Base-by-base conservation (phyloP, 2,888 invertebrate species). In the Baronia brevicornis region DNA sequence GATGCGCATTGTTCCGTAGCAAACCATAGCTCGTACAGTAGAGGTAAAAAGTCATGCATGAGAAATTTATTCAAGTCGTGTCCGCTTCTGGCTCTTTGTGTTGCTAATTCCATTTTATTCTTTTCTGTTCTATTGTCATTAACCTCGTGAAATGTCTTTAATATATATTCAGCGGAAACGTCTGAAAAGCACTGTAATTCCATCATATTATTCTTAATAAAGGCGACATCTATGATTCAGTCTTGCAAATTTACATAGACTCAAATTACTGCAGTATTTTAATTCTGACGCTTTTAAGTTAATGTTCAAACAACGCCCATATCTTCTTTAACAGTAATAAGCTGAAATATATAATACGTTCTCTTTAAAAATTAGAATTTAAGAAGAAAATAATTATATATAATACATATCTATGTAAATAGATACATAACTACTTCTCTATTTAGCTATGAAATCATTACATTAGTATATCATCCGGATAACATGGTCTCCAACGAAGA, bases 101-200 rank as follows among this genome's bases (percentile, higher is more conserved):
- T 68, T 67, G 67, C 64, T 72, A 70, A 72, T 73, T 61, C 52
- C 55, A 62, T 70, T 68, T 65, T 62, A 69, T 67, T 68, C 52
- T 64, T 60, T 61, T 60, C 58, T 54, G 44, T 58, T 55, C 52
- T 45, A 44, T 50, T 52, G 54, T 58, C 61, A 63, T 62, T 58
- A 60, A 58, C 56, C 55, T 49, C 41, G 38, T 39, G 28, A 41
- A 41, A 47, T 41, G 44, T 45, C 41, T 40, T 47, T 48, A 52
- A 55, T 42, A 44, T 49, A 58, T 58, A 51, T 57, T 55, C 51
- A 52, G 41, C 39, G 43, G 43, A 43, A 52, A 53, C 43, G 52
- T 39, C 30, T 44, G 39, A 35, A 45, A 43, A 43, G 37, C 22
- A 39, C 36, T 24, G 20, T 33, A 34, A 38, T 39, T 33, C 33